Percentiles rank a stretch among this genome's conserved stretches.
These are phyloP conservation scores for Andrena fulva DNA, from an alignment of 2,888 invertebrate species.

Conservation along the genomic window DNA sequence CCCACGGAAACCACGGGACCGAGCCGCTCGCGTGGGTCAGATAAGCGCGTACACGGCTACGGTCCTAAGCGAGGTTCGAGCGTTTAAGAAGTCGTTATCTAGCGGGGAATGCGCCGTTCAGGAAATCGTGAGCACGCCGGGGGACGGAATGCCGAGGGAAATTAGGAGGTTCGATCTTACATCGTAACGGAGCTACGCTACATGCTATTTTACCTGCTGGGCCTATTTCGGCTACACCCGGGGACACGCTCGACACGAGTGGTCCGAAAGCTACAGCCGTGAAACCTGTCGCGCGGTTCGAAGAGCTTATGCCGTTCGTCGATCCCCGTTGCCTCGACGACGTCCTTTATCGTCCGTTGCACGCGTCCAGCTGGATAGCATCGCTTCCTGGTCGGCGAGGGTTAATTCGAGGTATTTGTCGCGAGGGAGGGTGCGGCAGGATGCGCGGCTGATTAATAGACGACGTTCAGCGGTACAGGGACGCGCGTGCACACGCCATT, in stretches of 20 bases:
- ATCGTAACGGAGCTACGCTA: neutral
- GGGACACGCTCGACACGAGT: neutral
- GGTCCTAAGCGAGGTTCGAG: neutral
- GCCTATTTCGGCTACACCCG: neutral
- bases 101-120: conserved; percentile 18
- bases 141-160: conserved; percentile 9
- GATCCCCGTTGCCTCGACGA: neutral
- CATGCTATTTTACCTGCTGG: neutral
- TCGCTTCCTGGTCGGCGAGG: conserved; percentile 15
- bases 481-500: conserved; percentile 68
- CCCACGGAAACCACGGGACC: neutral
- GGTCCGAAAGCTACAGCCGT: neutral
- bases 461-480: conserved; percentile 64
- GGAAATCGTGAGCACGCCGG: neutral
- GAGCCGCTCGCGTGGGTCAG: neutral
- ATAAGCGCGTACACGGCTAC: neutral
- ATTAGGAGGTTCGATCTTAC: conserved; percentile 6
- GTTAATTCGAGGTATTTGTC: conserved; percentile 52
- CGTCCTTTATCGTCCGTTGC: neutral
- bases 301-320: neutral
- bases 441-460: conserved; percentile 73
- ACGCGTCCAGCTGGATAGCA: neutral
- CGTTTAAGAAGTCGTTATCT: conserved; percentile 31
- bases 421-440: conserved; percentile 56
- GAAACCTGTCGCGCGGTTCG: neutral